Percentiles rank a stretch among this genome's conserved stretches.
Conservation (phyloP, 2,113 vertebrate genomes). For the Motacilla tschutschensis region DNA sequence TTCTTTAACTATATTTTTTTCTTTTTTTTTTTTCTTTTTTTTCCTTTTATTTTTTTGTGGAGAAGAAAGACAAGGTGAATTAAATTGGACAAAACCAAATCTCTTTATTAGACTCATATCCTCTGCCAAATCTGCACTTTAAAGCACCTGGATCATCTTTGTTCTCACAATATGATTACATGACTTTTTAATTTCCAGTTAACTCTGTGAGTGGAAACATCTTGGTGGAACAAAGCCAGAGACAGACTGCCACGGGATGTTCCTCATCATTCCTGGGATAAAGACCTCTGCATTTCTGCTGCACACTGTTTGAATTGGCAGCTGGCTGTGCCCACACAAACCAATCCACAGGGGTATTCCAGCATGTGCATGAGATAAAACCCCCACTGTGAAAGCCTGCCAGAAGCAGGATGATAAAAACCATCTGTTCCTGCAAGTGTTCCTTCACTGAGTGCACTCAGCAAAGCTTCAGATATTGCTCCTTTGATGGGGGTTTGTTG, state of each 20-base stretch:
- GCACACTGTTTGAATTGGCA: constrained; percentile 12
- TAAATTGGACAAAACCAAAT: background rate
- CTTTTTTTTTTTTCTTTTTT: background rate
- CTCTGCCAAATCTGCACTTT: background rate
- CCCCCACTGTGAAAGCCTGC: background rate
- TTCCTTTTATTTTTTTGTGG: background rate
- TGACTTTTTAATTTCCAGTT: background rate
- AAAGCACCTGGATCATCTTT: background rate
- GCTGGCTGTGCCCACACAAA: constrained; percentile 25
- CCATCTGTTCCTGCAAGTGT: background rate
- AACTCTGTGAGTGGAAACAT: background rate
- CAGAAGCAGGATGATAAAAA: constrained; percentile 36
- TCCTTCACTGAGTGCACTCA: background rate
- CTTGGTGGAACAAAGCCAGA: background rate
- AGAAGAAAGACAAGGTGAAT: background rate
- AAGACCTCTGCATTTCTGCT: background rate
- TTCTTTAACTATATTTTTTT: background rate
- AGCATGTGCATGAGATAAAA: constrained; percentile 40
- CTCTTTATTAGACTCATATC: background rate
- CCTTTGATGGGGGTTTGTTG: background rate
- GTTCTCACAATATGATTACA: background rate
- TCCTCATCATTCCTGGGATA: background rate
- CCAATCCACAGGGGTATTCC: background rate
- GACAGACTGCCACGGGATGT: background rate
- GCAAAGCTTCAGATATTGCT: background rate